These are phyloP conservation scores for Dolichomitus sp. DNA, from an alignment of 2,888 invertebrate genomes.

Conservation along the genomic window DNA sequence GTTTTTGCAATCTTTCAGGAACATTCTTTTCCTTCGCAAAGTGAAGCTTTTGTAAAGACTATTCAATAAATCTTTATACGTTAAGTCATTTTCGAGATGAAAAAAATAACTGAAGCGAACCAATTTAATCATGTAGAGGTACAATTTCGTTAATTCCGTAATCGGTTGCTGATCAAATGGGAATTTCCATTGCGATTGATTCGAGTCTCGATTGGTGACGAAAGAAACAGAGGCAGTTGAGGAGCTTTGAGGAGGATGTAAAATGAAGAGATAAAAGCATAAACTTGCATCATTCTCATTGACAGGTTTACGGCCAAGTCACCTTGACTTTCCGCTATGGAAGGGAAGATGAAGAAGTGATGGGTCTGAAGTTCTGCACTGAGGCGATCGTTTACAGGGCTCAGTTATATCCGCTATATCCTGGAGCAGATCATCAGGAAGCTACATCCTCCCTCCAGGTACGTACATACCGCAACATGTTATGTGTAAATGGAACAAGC, in stretches of 20 bases:
- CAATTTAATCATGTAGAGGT: slow-evolving; percentile 1
- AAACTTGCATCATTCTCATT: slow-evolving; percentile 33
- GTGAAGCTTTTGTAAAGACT: slow-evolving; percentile 23
- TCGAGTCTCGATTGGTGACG: not conserved
- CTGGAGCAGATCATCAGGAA: slow-evolving; percentile 87
- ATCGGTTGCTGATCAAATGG: not conserved
- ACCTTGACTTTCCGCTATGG: slow-evolving; percentile 98
- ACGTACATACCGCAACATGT: slow-evolving; percentile 68
- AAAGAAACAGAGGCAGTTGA: not conserved
- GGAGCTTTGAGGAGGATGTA: not conserved
- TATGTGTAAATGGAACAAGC: slow-evolving; percentile 25
- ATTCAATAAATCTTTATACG: slow-evolving; percentile 2
- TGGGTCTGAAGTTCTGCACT: slow-evolving; percentile 99
- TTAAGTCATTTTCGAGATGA: not conserved
- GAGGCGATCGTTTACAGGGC: slow-evolving; percentile 97
- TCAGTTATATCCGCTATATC: slow-evolving; percentile 92
- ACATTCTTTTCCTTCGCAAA: slow-evolving; percentile 10
- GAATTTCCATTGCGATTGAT: not conserved
- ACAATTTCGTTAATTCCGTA: slow-evolving; percentile 13
- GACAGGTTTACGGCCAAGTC: slow-evolving; percentile 92
- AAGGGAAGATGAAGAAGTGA: slow-evolving; percentile 98
- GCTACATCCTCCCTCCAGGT: slow-evolving; percentile 93
- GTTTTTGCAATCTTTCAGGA: not conserved
- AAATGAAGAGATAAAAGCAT: slow-evolving; percentile 19
- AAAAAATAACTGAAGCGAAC: not conserved